phyloP scores from a whole-genome alignment of 2,113 vertebrate species.

The Dicrurus megarhynchus region DNA sequence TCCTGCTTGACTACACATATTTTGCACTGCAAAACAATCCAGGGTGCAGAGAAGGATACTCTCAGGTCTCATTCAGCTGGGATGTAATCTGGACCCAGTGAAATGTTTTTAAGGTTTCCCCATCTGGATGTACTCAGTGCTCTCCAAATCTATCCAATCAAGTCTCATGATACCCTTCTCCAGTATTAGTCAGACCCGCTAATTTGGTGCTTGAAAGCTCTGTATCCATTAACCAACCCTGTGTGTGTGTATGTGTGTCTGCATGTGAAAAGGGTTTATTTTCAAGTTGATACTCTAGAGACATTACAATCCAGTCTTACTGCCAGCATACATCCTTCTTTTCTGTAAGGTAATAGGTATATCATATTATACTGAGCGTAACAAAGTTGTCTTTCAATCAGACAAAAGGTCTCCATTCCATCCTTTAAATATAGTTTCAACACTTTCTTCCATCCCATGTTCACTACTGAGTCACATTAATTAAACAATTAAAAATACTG shows the following conservation, averaged over 20 bases:
- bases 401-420: not conserved
- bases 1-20: not conserved
- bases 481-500: not conserved
- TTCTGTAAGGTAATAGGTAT: not conserved
- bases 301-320: not conserved
- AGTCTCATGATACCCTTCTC: not conserved
- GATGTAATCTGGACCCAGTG: not conserved
- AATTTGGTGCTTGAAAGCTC: not conserved
- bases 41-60: not conserved
- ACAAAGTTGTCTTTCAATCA: not conserved
- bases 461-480: not conserved
- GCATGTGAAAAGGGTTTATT: not conserved
- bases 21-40: not conserved
- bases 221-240: not conserved
- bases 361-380: not conserved
- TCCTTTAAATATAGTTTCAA: not conserved
- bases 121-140: not conserved
- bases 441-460: not conserved
- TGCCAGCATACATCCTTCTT: not conserved
- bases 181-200: not conserved
- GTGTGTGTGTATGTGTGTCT: not conserved
- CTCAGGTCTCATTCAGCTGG: not conserved
- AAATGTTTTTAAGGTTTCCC: not conserved
- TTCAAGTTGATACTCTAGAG: not conserved
- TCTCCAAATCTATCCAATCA: not conserved